phyloP scores from a whole-genome alignment of 2,888 invertebrate genomes.

The Gastracanthus pulcherrimus region DNA sequence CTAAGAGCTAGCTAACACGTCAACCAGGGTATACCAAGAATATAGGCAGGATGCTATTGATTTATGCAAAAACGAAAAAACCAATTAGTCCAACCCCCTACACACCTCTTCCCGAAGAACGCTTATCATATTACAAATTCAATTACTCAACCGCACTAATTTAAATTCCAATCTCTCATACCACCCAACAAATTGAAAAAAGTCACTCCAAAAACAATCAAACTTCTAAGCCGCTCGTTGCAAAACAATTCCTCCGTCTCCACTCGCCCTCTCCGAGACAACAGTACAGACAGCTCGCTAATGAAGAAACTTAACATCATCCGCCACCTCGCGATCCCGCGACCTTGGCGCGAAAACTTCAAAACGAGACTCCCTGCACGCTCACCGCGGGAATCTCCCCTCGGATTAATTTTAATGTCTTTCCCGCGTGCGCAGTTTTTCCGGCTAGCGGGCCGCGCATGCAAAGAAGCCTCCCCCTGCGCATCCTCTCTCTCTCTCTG shows the following conservation, averaged over 20 bases:
- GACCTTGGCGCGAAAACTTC: not conserved
- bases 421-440: not conserved
- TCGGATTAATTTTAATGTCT: slow-evolving; percentile 12
- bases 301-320: slow-evolving; percentile 40
- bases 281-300: not conserved
- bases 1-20: no score
- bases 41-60: no score
- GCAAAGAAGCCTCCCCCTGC: not conserved
- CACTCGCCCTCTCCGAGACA: no score
- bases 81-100: no score
- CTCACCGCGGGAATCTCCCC: slow-evolving; percentile 17
- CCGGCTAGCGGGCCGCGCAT: not conserved
- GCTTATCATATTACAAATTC: not conserved
- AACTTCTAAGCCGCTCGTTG: not conserved
- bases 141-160: not conserved
- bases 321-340: not conserved
- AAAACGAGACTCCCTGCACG: no score
- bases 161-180: not conserved
- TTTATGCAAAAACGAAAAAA: no score
- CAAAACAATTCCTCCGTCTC: slow-evolving; percentile 23
- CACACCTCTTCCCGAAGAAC: no score
- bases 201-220: not conserved
- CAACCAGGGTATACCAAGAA: no score
- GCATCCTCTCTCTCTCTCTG: not conserved
- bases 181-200: not conserved